Percentiles rank a stretch among this genome's conserved stretches.
Conservation (phyloP, 2,888 invertebrate species). For the Mesorhabditis belari region DNA sequence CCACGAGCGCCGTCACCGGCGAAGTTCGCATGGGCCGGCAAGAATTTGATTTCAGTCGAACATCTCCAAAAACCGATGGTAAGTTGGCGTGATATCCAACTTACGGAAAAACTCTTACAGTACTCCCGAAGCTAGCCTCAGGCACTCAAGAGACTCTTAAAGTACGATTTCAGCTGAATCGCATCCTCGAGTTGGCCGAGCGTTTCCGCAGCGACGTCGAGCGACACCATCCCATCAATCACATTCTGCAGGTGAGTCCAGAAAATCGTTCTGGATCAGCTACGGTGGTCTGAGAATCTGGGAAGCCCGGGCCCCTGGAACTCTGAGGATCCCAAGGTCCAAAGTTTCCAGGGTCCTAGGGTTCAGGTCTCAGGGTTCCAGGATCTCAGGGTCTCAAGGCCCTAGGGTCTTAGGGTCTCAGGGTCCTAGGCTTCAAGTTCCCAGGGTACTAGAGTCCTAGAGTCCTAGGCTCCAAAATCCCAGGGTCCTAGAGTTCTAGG, state of each 20-base stretch:
- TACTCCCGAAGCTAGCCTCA: constrained; percentile 2
- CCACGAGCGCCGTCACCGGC: constrained; percentile 18
- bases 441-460: too few species aligned
- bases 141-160: constrained; percentile 5
- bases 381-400: too few species aligned
- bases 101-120: neutral
- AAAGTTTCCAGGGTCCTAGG: too few species aligned
- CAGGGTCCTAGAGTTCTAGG: too few species aligned
- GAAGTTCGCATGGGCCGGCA: constrained; percentile 61
- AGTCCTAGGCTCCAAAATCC: too few species aligned
- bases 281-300: too few species aligned
- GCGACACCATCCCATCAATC: constrained; percentile 76
- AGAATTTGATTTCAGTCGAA: constrained; percentile 77
- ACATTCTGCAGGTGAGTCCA: constrained; percentile 67
- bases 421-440: too few species aligned
- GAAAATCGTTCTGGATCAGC: too few species aligned
- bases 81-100: constrained; percentile 24
- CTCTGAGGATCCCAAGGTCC: too few species aligned
- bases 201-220: constrained; percentile 73
- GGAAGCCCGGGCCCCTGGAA: too few species aligned
- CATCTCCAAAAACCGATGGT: constrained; percentile 72
- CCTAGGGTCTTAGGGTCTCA: too few species aligned
- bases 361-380: too few species aligned
- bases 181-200: constrained; percentile 87
- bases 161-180: constrained; percentile 73